Evolutionary conservation across 2,888 invertebrate genomes (phyloP), one percentile per base, ranked within the genome.

Genomic region (Dysmachus trigonus): DNA sequence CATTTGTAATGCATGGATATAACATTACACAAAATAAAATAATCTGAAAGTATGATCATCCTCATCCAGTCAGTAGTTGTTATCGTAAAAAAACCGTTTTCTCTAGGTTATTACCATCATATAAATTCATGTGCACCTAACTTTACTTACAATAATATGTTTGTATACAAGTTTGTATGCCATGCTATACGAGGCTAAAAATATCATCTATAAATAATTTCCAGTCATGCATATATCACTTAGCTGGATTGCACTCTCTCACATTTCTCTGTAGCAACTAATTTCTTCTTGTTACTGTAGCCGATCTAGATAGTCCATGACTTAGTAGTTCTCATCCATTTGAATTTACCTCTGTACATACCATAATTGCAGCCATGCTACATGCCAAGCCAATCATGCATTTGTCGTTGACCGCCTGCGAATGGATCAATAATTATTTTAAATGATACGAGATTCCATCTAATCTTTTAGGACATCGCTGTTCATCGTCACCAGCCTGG

Each of bases 401-500:
- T 53, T 10, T 38, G 13, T 62, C 33, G 53, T 13, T 33, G 35
- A 35, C 62, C 62, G 62, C 27, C 62, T 27, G 71, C 22, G 22
- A 83, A 83, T 83, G 41, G 15, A 53, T 27, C 71, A 83, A 83
- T 83, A 27, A 53, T 27, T 10, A 13, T n/a, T 53, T 27, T 18
- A 72, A 83, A 27, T n/a, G 18, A 83, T 7, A 71, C 10, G 8
- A 38, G 71, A 30, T 74, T 74, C 38, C 27, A 33, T 73, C 41
- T 53, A 86, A 74, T 53, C 41, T 77, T 85, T 30, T 77, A 98
- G 98, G 94, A 98, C 98, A 89, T 97, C 97, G 90, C 94, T 97
- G 90, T 98, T 98, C 94, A 98, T 98, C 93, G 97, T 98, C 92
- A 96, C 98, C 94, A 98, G 98, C 93, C 97, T 98, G 93, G 96